Conservation (phyloP, 1,140 invertebrate species). For the Formica exsecta region DNA sequence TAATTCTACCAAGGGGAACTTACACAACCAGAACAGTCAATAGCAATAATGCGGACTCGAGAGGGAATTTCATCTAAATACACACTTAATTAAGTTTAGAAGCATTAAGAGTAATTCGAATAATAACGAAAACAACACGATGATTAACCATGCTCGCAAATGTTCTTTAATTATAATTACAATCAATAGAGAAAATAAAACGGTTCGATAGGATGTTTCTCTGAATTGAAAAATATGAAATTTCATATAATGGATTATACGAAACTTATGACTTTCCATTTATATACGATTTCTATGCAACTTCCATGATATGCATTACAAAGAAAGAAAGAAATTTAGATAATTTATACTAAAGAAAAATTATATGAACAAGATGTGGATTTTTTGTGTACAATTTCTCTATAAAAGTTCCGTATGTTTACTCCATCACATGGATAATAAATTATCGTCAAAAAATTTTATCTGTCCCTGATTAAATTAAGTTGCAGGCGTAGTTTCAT, state of each 20-base stretch:
- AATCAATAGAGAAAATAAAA: neutral
- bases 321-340: neutral
- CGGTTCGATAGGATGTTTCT: too few relatives aligned
- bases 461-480: neutral
- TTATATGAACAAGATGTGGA: neutral
- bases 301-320: neutral
- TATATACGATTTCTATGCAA: neutral
- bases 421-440: neutral
- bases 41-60: neutral
- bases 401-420: neutral
- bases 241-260: too few relatives aligned
- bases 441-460: neutral
- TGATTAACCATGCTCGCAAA: neutral
- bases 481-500: neutral
- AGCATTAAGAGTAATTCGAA: slow-evolving; percentile 19
- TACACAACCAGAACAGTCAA: neutral
- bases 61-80: slow-evolving; percentile 17
- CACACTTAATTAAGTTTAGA: slow-evolving; percentile 36
- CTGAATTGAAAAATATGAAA: too few relatives aligned
- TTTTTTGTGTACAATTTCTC: neutral
- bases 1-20: slow-evolving; percentile 6
- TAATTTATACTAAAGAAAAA: neutral
- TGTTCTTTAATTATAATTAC: slow-evolving; percentile 26
- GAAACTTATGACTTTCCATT: slow-evolving; percentile 8
- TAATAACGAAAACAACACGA: neutral